Evolutionary conservation across 2,113 vertebrate species (phyloP), one percentile per base, ranked within the genome.

Genomic region (Protobothrops mucrosquamatus): DNA sequence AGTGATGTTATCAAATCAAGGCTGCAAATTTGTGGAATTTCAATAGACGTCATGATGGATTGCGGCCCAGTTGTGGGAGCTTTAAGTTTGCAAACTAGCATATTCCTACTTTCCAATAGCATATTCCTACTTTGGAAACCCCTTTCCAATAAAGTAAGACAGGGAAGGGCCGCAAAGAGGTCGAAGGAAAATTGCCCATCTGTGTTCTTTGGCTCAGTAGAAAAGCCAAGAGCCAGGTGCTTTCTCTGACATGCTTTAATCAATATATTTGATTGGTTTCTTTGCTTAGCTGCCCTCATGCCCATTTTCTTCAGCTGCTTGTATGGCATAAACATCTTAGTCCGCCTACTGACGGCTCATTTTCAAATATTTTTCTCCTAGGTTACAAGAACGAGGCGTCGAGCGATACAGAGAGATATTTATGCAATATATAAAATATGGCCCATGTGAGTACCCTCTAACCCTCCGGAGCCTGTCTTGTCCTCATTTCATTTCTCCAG

Each of bases 341-440:
- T 51, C 64, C 46, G 34, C 10, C 85, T 23, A 61, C 54, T 87
- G 91, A 85, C 4, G 81, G 85, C 14, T 5, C 26, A 0, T 24
- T 88, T 22, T 18, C 3, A 52, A 34, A 29, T 74, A 18, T 91
- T 5, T 96, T 93, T 0, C 43, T 87, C 91, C 92, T 87, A 97
- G 97, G 61, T 34, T 97, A 56, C 89, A 93, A 90, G 92, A 93
- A 29, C 92, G 29, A 64, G 57, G 92, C 34, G 94, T 96, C 89
- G 93, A 93, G 52, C 94, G 81, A 11, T 95, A 93, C 92, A 96
- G 57, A 89, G 89, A 95, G 74, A 10, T 48, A 9, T 54, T 97
- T 56, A 7, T 87, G 22, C 93, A 89, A 85, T 51, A 95, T 86
- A 20, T 96, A 48, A 95, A 2, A 87, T 93, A 4, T 88, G 61